These are phyloP conservation scores for Vidua macroura DNA, from an alignment of 2,113 vertebrate genomes.

Conservation along the genomic window DNA sequence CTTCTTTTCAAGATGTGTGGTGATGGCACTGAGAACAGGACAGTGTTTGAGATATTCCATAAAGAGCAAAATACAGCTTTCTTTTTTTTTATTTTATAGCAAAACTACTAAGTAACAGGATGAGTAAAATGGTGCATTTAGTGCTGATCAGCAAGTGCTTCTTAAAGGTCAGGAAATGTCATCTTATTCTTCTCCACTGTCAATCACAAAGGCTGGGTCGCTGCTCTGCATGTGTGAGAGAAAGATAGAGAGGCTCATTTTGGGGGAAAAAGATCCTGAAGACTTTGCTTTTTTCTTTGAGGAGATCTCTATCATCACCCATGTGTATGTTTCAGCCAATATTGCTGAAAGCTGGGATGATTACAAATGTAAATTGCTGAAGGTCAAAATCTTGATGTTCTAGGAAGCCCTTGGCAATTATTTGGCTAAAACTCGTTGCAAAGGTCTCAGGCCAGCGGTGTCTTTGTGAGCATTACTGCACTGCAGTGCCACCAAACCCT, in stretches of 20 bases:
- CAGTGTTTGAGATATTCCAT: background rate
- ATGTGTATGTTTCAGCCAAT: background rate
- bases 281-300: background rate
- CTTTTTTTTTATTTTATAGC: background rate
- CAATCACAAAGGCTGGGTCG: background rate
- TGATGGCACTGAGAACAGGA: background rate
- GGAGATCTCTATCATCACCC: background rate
- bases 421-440: background rate
- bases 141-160: background rate
- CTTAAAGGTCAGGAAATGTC: slow-evolving; percentile 39
- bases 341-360: background rate
- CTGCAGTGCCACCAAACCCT: background rate
- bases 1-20: background rate
- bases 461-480: background rate
- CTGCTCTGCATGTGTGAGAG: background rate
- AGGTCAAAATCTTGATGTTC: background rate
- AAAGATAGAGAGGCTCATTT: background rate
- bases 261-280: background rate
- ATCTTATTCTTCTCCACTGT: background rate
- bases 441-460: background rate
- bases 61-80: background rate
- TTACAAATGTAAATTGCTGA: background rate
- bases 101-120: background rate
- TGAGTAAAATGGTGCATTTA: background rate
- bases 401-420: background rate